Evolutionary conservation across 2,113 vertebrate species (phyloP), one percentile per base, ranked within the genome.

Genomic region (Pachyramphus minor): DNA sequence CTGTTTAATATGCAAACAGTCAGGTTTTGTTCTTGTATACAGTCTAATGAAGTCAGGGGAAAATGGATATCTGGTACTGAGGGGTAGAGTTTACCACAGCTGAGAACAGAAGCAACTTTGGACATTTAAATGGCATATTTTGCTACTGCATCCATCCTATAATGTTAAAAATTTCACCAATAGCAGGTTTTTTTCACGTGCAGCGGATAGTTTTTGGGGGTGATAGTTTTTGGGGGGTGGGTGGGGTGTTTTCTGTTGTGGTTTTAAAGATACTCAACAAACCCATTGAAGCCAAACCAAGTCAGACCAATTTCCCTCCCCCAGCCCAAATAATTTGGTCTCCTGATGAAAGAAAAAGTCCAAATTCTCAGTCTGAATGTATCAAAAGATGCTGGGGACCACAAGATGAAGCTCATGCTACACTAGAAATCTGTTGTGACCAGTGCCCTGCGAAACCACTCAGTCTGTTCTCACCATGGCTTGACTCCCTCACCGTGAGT

Each of bases 181-280:
- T 4, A 68, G n/a, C 39, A 44, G 35, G 11, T 2, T 18, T 66
- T 73, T 15, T 12, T 66, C 22, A 86, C n/a, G 6, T 37, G 31
- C 28, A 73, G 49, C 0, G 1, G 16, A 12, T 52, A 19, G 24
- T 5, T 30, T 62, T 19, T 3, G 41, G 53, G 33, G 11, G 10
- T 45, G 33, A 17, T 5, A 42, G 39, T 4, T 27, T 39, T 21
- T 11, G 0, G 2, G 22, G 25, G 30, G 8, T 3, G 8, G 23
- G 21, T 33, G 20, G 6, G 17, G 7, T 45, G 5, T 0, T 31
- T 77, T 39, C n/a, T 56, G 24, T 37, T 41, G 11, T 49, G 21
- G 17, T 71, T 86, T 55, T 50, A 73, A 80, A 80, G 58, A 77
- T 86, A 64, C 12, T 35, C 30, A 35, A 80, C 12, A 42, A 55